Percentiles rank a stretch among this genome's conserved stretches.
These are phyloP conservation scores for Aplysina aerophoba DNA, from an alignment of 37 sponge, comb jelly and placozoan genomes.

Conservation along the genomic window DNA sequence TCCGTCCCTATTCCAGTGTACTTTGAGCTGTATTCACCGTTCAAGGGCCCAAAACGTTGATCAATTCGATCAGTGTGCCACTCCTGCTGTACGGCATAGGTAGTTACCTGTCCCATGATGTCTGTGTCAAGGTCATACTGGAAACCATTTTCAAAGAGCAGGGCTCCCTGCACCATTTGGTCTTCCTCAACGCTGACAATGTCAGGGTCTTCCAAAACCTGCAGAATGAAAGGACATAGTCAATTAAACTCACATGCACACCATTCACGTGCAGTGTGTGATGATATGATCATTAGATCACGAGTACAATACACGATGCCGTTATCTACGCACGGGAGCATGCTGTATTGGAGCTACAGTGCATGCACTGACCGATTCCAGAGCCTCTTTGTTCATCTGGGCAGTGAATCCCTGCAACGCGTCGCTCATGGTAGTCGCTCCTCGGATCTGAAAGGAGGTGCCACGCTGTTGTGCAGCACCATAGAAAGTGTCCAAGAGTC, in stretches of 20 bases:
- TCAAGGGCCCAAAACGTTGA: slow-evolving; percentile 43
- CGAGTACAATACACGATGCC: too few species aligned
- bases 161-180: slow-evolving; percentile 8
- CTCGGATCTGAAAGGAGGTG: neutral
- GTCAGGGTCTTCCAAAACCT: neutral
- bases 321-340: too few species aligned
- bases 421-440: slow-evolving; percentile 1
- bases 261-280: too few species aligned
- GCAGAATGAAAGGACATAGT: neutral
- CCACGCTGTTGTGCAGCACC: neutral
- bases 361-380: slow-evolving; percentile 1
- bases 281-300: too few species aligned
- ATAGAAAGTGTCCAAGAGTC: slow-evolving; percentile 6
- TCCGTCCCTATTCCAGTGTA: slow-evolving; percentile 71
- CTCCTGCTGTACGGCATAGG: neutral
- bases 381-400: slow-evolving; percentile 15
- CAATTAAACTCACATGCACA: too few species aligned
- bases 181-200: slow-evolving; percentile 35
- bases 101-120: neutral
- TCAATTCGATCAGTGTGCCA: slow-evolving; percentile 76
- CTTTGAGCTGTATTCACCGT: slow-evolving; percentile 48
- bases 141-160: neutral
- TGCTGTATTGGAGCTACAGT: too few species aligned
- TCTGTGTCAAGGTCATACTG: neutral
- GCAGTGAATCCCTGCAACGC: neutral